Base-by-base conservation (phyloP, 2,888 invertebrate species). In the Bembecia ichneumoniformis region DNA sequence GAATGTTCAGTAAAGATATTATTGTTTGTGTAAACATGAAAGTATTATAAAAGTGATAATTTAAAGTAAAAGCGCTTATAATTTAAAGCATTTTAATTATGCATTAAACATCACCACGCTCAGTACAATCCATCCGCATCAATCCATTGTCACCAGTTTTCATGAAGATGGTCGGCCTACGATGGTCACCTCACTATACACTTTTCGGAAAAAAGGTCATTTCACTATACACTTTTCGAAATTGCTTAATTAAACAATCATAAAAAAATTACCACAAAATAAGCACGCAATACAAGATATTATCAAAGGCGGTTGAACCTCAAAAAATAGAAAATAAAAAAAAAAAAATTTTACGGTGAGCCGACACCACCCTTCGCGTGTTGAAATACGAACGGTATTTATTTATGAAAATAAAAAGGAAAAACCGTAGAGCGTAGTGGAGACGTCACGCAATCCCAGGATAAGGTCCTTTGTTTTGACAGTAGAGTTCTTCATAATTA, bases 311-410 rank as follows among this genome's bases (percentile, higher is more conserved):
- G 7, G 14, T 15, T 17, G 17, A 44, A 16, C 11, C 9, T 44
- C 52, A 53, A 58, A 51, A 53, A 48, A 49, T 48, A 50, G 46
- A 28, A 47, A 56, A 62, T 58, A 63, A 46, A 53, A 34, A 48
- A 16, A 13, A 57, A 58, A 60, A 54, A 9, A 7, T 28, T 28
- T 28, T 9, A 28, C 58, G 60, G 56, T 62, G 57, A 49, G 53
- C 55, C 50, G 54, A 55, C 52, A 51, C 51, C 53, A 56, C 63
- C 60, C 62, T 57, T 71, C 57, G 74, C 74, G 74, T 74, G 74
- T 56, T 55, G 54, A 61, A 64, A 63, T 60, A 58, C 59, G 58
- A 57, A 62, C 63, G 62, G 63, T 63, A 58, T 61, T 56, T 55
- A 59, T 59, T 53, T 46, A 49, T 34, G 34, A 48, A 51, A 49